Evolutionary conservation across 2,113 vertebrate species (phyloP).

Genomic region (Neotragus moschatus): DNA sequence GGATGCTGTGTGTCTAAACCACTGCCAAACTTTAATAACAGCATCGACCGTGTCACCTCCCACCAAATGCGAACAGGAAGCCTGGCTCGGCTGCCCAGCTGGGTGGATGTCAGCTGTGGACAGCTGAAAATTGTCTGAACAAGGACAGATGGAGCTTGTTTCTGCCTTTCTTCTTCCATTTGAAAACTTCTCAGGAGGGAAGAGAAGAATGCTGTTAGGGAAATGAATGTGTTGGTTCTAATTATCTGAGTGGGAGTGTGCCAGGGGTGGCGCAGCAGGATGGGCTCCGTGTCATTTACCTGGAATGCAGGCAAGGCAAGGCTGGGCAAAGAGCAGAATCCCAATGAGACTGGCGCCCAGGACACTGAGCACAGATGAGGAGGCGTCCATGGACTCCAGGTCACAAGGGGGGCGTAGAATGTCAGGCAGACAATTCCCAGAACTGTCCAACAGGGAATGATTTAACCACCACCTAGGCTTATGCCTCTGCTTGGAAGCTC

Average conservation of each 20-base stretch:
- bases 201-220: neutral
- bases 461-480: neutral
- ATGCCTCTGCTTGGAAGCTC: neutral
- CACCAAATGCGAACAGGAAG: neutral
- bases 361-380: neutral
- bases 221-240: conserved; percentile 54
- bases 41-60: neutral
- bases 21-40: neutral
- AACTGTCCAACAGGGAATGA: neutral
- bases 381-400: neutral
- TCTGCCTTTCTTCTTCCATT: conserved; percentile 35
- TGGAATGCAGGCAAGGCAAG: conserved; percentile 20
- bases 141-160: conserved; percentile 31
- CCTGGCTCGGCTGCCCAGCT: neutral
- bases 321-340: neutral
- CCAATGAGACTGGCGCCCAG: neutral
- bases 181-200: neutral
- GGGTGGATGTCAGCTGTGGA: neutral
- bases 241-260: neutral
- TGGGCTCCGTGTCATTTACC: neutral
- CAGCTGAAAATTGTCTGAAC: conserved; percentile 27
- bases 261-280: neutral
- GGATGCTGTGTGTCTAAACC: neutral
- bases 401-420: neutral
- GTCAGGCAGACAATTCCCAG: neutral